Evolutionary conservation across 2,888 invertebrate genomes (phyloP), one percentile per base, ranked within the genome.

Genomic region (Leptothorax acervorum): DNA sequence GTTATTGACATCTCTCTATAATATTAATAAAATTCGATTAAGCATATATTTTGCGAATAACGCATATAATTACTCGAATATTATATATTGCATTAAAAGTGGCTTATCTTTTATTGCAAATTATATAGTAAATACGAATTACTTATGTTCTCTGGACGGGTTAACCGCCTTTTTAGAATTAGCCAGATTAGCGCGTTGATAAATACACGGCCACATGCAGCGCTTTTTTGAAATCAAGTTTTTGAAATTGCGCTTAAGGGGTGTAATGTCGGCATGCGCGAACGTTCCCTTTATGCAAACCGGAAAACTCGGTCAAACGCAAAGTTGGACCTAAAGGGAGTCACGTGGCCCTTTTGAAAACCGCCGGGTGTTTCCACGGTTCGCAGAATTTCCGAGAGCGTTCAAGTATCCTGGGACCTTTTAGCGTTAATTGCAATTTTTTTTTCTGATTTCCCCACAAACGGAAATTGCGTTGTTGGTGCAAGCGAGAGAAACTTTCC

Each of bases 391-490:
- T 86, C 87, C 88, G 82, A 73, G 87, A 89, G 87, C 85, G 83
- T 90, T 89, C 73, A 90, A 90, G 90, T 90, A 88, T 88, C 86
- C 89, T 81, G 84, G 88, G 82, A 91, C 91, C 90, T 91, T 90
- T 90, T 91, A 89, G 86, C 91, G 91, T 90, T 90, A 90, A 90
- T 90, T 90, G 91, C 90, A 84, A 90, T 86, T 86, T 85, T 86
- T 82, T 82, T 87, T 84, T 81, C 83, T 66, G 90, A 90, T 89
- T 79, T 48, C 23, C 60, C 74, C 39, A 86, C 86, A 90, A 89
- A 89, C 89, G 90, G 90, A 89, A 89, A 89, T 88, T 89, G 88
- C 85, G 85, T 86, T 83, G 86, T 90, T 86, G 84, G 88, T 78
- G 65, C 86, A 8, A 60, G 23, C 11, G 35, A 5, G 45, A 45